Base-by-base conservation (phyloP, 2,797 vertebrate species). In the Pipistrellus pipistrellus region DNA sequence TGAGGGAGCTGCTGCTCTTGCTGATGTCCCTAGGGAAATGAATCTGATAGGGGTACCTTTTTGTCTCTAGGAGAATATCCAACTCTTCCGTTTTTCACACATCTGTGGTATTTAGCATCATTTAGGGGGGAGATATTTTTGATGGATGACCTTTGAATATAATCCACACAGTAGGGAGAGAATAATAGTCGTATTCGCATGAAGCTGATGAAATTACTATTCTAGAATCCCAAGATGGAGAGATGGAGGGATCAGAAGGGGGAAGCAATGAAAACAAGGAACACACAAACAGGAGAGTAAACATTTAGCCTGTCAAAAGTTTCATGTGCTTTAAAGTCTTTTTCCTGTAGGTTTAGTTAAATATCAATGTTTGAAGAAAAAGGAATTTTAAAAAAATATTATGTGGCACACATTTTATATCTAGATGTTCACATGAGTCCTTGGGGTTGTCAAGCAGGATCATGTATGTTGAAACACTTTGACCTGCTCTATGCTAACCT, bases 341-440 rank as follows among this genome's bases (percentile, higher is more conserved):
- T 68, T 51, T 53, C 62, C 7, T 41, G n/a, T 68, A 55, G 53
- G 25, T 66, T 91, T 81, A 71, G 12, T 77, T 91, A 71, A 75
- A 73, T 41, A 41, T 64, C 77, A 91, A 82, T 32, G 1, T 83
- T 91, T 38, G 51, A 15, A 69, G 18, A 78, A 94, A 69, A 48
- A 35, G 27, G n/a, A 57, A 55, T 85, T 3, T 46, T n/a, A 86
- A 77, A 85, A 76, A 72, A 10, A 59, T 30, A 41, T 57, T 66
- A 17, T 71, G 53, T 48, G 44, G 13, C 0, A 35, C 13, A 15
- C 13, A 15, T 91, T 66, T 88, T 68, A 85, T 91, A 78, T 82
- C 21, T 23, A 35, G 12, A 38, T 48, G 4, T 73, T 73, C 12
- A 32, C 7, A 30, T 88, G 27, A 64, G 51, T 82, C 38, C 18